Evolutionary conservation across 2,113 vertebrate species (phyloP).

Genomic region (Ophiodon elongatus): DNA sequence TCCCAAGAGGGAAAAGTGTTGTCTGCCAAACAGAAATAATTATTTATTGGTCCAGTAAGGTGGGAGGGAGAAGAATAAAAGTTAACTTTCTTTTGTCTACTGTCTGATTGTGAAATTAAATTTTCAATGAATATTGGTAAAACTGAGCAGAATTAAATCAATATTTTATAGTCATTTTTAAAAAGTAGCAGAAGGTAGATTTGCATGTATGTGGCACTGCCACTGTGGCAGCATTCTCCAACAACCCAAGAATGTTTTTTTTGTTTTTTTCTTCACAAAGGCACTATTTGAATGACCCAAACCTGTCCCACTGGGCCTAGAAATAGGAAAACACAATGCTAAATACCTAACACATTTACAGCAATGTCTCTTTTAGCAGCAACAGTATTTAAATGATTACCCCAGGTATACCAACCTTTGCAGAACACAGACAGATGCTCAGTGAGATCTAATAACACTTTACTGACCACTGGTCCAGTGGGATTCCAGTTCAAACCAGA

Average conservation of each 20-base stretch:
- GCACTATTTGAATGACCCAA: slow-evolving; percentile 7
- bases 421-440: slow-evolving; percentile 43
- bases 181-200: slow-evolving; percentile 25
- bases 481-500: slow-evolving; percentile 62
- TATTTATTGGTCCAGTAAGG: slow-evolving; percentile 18
- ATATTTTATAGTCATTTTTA: slow-evolving; percentile 11
- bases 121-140: not conserved
- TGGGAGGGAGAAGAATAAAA: not conserved
- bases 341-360: slow-evolving; percentile 30
- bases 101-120: slow-evolving; percentile 2
- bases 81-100: not conserved
- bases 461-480: slow-evolving; percentile 65
- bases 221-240: not conserved
- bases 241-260: not conserved
- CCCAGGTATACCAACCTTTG: slow-evolving; percentile 33
- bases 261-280: slow-evolving; percentile 17
- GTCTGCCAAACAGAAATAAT: slow-evolving; percentile 29
- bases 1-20: not conserved
- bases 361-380: slow-evolving; percentile 16
- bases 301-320: slow-evolving; percentile 3
- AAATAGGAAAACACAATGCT: slow-evolving; percentile 30
- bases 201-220: not conserved
- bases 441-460: slow-evolving; percentile 67
- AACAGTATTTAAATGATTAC: slow-evolving; percentile 55
- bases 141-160: slow-evolving; percentile 13